These are phyloP conservation scores for Schrankia costaestrigalis DNA, from an alignment of 2,888 invertebrate genomes.

Conservation along the genomic window DNA sequence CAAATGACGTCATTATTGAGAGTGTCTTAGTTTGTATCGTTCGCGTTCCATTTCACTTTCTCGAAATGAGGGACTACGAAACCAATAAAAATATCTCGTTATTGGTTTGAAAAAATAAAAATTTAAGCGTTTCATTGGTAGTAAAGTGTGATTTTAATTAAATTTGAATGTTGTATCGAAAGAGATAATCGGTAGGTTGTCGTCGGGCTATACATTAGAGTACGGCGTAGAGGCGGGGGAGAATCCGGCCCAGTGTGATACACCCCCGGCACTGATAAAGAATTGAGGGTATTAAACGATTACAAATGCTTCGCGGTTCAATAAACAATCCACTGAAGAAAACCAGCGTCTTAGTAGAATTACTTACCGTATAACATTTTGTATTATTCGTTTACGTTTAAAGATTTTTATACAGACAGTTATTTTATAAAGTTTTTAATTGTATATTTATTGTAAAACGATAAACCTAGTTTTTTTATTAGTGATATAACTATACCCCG, in stretches of 20 bases:
- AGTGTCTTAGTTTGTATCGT: slow-evolving; percentile 68
- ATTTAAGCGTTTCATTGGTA: slow-evolving; percentile 20
- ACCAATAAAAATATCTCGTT: slow-evolving; percentile 36
- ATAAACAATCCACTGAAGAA: slow-evolving; percentile 69
- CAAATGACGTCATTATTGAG: slow-evolving; percentile 77
- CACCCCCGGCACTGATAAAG: slow-evolving; percentile 73
- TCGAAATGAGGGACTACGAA: slow-evolving; percentile 20
- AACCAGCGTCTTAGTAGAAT: slow-evolving; percentile 65
- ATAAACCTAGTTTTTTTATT: too few relatives aligned
- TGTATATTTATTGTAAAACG: too few relatives aligned
- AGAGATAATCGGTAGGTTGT: slow-evolving; percentile 67
- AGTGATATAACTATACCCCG: too few relatives aligned
- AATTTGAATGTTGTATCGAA: slow-evolving; percentile 41
- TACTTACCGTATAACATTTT: slow-evolving; percentile 47
- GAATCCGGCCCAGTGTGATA: slow-evolving; percentile 50
- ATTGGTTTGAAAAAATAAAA: slow-evolving; percentile 34
- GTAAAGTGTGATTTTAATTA: slow-evolving; percentile 33
- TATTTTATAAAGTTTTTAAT: too few relatives aligned
- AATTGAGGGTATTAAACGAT: slow-evolving; percentile 81
- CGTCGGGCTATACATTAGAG: slow-evolving; percentile 67
- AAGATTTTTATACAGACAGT: not conserved
- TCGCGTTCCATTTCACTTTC: slow-evolving; percentile 50
- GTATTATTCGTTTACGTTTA: slow-evolving; percentile 10
- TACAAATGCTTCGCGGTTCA: slow-evolving; percentile 80
- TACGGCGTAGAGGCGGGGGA: slow-evolving; percentile 40